Conservation (phyloP, 2,113 vertebrate genomes). For the Ciconia boyciana region DNA sequence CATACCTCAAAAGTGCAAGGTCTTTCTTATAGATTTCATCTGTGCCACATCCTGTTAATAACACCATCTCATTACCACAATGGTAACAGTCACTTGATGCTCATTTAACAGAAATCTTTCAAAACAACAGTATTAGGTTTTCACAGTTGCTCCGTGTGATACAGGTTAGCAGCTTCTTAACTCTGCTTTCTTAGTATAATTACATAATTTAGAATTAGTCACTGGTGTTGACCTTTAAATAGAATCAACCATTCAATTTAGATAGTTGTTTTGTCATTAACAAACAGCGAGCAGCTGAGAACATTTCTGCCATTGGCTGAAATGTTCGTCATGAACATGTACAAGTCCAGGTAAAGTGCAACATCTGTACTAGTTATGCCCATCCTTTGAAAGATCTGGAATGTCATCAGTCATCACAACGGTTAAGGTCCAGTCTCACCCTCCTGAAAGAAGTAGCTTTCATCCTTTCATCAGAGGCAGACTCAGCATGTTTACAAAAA, state of each 20-base stretch:
- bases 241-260: slow-evolving; percentile 43
- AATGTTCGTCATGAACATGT: background rate
- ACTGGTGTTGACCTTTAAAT: slow-evolving; percentile 42
- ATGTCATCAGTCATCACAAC: background rate
- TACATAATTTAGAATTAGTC: slow-evolving; percentile 47
- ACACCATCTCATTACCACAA: slow-evolving; percentile 54
- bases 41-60: slow-evolving; percentile 61
- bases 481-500: background rate
- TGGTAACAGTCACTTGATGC: slow-evolving; percentile 24
- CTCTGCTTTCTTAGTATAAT: slow-evolving; percentile 49
- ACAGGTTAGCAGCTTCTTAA: slow-evolving; percentile 46
- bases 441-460: background rate
- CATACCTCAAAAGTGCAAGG: slow-evolving; percentile 31
- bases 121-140: slow-evolving; percentile 30
- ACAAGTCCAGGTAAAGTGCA: background rate
- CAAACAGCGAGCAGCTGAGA: background rate
- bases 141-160: slow-evolving; percentile 8
- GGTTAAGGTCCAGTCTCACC: background rate
- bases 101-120: slow-evolving; percentile 58
- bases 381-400: background rate
- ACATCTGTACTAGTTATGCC: background rate
- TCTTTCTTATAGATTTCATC: slow-evolving; percentile 46
- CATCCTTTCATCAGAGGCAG: slow-evolving; percentile 1
- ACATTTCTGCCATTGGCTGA: background rate
- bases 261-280: slow-evolving; percentile 25